Base-by-base conservation (phyloP, 2,113 vertebrate genomes). In the Phasianus colchicus region DNA sequence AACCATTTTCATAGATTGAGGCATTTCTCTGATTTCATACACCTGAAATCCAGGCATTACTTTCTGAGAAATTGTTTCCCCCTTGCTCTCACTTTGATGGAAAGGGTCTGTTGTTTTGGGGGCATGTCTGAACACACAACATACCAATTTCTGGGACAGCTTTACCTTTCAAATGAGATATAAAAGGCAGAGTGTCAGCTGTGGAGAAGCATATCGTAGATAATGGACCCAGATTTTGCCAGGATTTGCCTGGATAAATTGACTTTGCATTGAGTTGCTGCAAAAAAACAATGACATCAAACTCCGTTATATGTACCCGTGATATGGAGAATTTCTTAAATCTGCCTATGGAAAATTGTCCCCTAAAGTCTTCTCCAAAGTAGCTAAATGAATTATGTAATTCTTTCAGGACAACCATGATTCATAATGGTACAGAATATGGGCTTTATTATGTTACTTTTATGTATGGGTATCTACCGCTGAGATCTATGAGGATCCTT, bases 11-110 rank as follows among this genome's bases (percentile, higher is more conserved):
- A 75, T 40, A 75, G 65, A 83, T 40, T 36, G 52, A 92, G 73
- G 73, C 72, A 61, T 77, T 94, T 93, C 70, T 81, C 84, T 90
- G 86, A 91, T 93, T 95, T 86, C 73, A 86, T 94, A 86, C 86
- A 82, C 92, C 76, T 95, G 88, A 97, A 97, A 96, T 95, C 80
- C 90, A 93, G 88, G 86, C 91, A 92, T 94, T 96, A 94, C 80
- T 91, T 88, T 76, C 80, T 90, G 90, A 91, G 93, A 88, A 96
- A 86, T 91, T 75, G 69, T 93, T 94, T 92, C 93, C 83, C 86
- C 57, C 48, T 61, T 1, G 2, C 88, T 94, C 94, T 47, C 83
- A 90, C 89, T 93, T 91, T 86, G 89, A 95, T 94, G 90, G 83
- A 96, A 95, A 38, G 65, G 52, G 71, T 71, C 90, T 95, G 91